These are phyloP conservation scores for Umimayanthus chanpuru DNA, from an alignment of 92 coral and sea anemone genomes.

Conservation along the genomic window DNA sequence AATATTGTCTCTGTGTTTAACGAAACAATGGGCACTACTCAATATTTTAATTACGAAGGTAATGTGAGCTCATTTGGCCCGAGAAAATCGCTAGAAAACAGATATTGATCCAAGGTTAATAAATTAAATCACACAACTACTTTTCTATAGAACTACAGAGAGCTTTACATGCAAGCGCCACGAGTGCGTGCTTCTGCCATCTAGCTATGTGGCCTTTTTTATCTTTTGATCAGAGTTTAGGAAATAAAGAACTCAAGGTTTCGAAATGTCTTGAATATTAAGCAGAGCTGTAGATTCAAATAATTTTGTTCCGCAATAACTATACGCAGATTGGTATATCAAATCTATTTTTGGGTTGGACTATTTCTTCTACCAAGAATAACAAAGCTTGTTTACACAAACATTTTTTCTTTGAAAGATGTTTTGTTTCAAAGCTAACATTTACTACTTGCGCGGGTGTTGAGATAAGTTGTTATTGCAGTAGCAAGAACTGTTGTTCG, in stretches of 20 bases:
- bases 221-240: no score
- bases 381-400: slow-evolving; percentile 6
- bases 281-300: background rate
- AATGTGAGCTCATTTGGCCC: background rate
- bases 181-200: no score
- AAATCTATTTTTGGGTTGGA: slow-evolving; percentile 13
- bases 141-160: no score
- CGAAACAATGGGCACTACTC: background rate
- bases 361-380: background rate
- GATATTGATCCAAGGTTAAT: background rate
- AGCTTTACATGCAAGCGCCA: no score
- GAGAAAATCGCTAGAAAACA: background rate
- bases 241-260: background rate
- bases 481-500: background rate
- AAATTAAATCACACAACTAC: background rate
- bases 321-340: background rate
- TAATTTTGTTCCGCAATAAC: background rate
- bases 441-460: slow-evolving; percentile 9
- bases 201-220: no score
- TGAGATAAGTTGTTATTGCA: background rate
- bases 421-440: slow-evolving; percentile 36
- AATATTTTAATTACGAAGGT: background rate
- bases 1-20: background rate
- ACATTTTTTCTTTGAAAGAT: slow-evolving; percentile 8
- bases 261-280: background rate